Evolutionary conservation across 2,113 vertebrate species (phyloP).

Genomic region (Baryphthengus martii): DNA sequence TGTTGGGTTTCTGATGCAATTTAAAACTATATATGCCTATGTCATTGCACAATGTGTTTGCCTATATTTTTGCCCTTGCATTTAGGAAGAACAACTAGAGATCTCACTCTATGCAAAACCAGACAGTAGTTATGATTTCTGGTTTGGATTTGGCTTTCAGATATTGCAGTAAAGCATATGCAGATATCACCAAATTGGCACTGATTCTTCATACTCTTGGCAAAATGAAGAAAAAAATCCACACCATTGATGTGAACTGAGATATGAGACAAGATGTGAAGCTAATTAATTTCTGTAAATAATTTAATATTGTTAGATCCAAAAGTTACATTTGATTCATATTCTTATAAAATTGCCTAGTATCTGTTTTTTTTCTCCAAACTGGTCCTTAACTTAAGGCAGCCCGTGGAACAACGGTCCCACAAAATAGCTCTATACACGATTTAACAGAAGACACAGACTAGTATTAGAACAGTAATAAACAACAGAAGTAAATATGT

Average conservation of each 20-base stretch:
- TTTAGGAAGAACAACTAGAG: background rate
- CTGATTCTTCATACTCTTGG: background rate
- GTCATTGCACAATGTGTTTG: background rate
- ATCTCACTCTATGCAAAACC: background rate
- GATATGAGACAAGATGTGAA: slow-evolving; percentile 22
- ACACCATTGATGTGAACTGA: background rate
- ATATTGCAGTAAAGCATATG: slow-evolving; percentile 2
- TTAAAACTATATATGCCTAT: background rate
- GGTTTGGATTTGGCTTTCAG: background rate
- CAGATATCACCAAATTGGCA: background rate
- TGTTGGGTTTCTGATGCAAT: background rate
- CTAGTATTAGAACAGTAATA: slow-evolving; percentile 61
- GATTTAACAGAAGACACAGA: slow-evolving; percentile 68
- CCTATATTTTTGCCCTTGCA: background rate
- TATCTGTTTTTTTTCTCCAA: slow-evolving; percentile 4
- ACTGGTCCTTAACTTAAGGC: slow-evolving; percentile 47
- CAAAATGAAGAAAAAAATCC: background rate
- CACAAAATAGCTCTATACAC: slow-evolving; percentile 59
- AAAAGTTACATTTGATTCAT: slow-evolving; percentile 60
- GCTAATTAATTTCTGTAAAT: slow-evolving; percentile 55
- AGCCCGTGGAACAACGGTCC: slow-evolving; percentile 31
- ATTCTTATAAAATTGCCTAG: slow-evolving; percentile 50
- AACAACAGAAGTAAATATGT: slow-evolving; percentile 56
- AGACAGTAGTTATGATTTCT: background rate
- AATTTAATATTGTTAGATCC: slow-evolving; percentile 31